Base-by-base conservation (phyloP, 2,113 vertebrate genomes). In the Peucedramus taeniatus region DNA sequence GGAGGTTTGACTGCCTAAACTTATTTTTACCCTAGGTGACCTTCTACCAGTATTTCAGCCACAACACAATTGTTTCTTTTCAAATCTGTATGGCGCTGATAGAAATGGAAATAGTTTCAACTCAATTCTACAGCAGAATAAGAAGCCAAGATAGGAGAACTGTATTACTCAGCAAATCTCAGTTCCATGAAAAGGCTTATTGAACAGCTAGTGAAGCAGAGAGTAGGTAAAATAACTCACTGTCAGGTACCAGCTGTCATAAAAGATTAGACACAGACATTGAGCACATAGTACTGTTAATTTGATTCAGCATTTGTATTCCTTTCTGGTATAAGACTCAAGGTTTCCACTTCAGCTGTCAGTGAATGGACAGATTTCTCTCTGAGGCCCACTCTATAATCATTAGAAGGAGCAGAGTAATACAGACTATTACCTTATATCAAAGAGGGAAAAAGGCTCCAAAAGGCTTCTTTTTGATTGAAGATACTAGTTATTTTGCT, bases 241-340 rank as follows among this genome's bases (percentile, higher is more conserved):
- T 98, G 96, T 97, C 96, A 96, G 93, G 82, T 96, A 97, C 90
- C 97, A 98, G 97, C 97, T 98, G 97, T 97, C 97, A 95, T 96
- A 97, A 97, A 96, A 97, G 93, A 97, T 98, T 97, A 97, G 97
- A 78, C 83, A 96, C 87, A 95, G 94, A 91, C 94, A 84, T 40
- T 97, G 95, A 94, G 61, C 66, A 83, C 87, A 93, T 33, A 93
- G 89, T 97, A 92, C 80, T 81, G 83, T 85, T 96, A 97, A 97
- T 97, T 97, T 96, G 89, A 96, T 96, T 97, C 85, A 93, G 49
- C 78, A 92, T 96, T 94, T 97, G 49, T 97, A 87, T 88, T 96
- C 77, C 31, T 94, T 94, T 93, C 94, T 93, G 57, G 78, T 94
- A 86, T 85, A 95, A 90, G 49, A 92, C 95, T 97, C 82, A 96